Evolutionary conservation across 2,113 vertebrate species (phyloP), one percentile per base, ranked within the genome.

Genomic region (Chaenocephalus aceratus): DNA sequence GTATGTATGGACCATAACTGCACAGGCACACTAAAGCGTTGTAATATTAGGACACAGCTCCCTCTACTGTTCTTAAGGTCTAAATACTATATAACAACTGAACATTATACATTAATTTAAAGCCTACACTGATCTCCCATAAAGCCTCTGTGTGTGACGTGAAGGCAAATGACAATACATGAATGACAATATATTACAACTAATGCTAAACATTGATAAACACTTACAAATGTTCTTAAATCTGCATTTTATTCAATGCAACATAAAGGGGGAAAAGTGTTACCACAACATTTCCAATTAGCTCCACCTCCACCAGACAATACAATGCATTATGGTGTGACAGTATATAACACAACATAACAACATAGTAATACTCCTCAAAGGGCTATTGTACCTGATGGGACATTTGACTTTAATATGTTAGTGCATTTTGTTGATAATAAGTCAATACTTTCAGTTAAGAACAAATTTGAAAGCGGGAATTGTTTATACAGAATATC

Each of bases 51-150:
- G 7, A 70, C 67, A 82, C 5, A 76, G 77, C 90, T 49, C 89
- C 89, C 86, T 79, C 91, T 89, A 49, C 77, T 88, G 90, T 53
- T 75, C 18, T 10, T 10, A 14, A 13, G 4, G 3, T 41, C 14
- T 65, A 58, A 21, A 59, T 48, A 45, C 3, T 4, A 6, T 8
- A 6, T 6, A 11, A 10, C 48, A 41, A 41, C 36, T 72, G 30
- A 10, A 70, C 2, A 36, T 10, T 36, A 2, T 8, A 53, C 3
- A 49, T 2, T 41, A 41, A 41, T 41, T 7, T 57, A 3, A 5
- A 36, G 2, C 1, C 6, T 8, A 3, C 46, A 69, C 14, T 15
- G 3, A 68, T 48, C 54, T 60, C 12, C 62, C 18, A 34, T 16
- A 23, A 53, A 77, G n/a, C 41, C 2, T 45, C 49, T 63, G 23